Percentiles rank a stretch among this genome's conserved stretches.
phyloP scores from a whole-genome alignment of 2,888 invertebrate species.

The Tetramorium bicarinatum region DNA sequence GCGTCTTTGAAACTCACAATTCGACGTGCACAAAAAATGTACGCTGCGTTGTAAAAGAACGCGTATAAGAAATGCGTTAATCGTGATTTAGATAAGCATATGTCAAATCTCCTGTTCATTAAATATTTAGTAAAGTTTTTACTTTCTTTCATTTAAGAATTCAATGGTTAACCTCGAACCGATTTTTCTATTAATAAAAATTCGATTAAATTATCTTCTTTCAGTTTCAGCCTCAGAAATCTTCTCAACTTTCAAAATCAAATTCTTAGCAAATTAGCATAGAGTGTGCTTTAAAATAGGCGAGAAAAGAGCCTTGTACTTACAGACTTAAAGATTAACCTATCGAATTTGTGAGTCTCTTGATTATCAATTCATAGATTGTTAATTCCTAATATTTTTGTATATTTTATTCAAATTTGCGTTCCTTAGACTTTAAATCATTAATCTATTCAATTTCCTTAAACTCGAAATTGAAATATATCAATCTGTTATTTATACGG shows the following conservation, averaged over 20 bases:
- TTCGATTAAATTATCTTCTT: background rate
- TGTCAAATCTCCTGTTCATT: background rate
- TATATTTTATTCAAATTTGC: background rate
- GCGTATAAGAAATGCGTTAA: background rate
- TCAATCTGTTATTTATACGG: background rate
- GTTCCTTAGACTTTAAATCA: background rate
- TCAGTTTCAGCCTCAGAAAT: background rate
- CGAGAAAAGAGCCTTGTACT: background rate
- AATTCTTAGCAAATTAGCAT: too few relatives aligned
- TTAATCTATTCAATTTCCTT: background rate
- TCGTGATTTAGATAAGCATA: slow-evolving; percentile 21
- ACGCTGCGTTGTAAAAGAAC: background rate
- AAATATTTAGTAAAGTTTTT: background rate
- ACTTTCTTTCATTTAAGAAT: background rate
- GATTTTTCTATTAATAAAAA: background rate
- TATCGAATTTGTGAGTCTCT: background rate
- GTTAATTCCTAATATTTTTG: background rate
- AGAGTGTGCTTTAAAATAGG: background rate
- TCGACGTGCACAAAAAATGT: slow-evolving; percentile 20
- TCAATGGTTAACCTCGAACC: background rate
- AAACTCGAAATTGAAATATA: background rate
- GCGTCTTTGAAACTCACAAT: background rate
- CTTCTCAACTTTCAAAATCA: background rate
- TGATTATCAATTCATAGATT: background rate
- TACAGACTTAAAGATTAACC: background rate